Base-by-base conservation (phyloP, 2,888 invertebrate genomes). In the Acholoe squamosa region DNA sequence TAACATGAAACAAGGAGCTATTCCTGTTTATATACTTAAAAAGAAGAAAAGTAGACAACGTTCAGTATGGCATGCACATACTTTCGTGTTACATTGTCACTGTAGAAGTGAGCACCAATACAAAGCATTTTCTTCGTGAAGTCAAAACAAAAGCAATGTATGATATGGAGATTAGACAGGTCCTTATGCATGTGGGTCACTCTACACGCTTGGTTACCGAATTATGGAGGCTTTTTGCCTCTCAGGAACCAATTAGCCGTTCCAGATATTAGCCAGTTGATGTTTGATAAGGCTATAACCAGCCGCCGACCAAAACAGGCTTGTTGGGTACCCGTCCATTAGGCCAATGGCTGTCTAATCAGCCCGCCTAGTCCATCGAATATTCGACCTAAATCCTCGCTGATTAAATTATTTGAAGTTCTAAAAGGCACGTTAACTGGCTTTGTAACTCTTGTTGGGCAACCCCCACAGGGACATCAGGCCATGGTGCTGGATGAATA, bases 341-440 rank as follows among this genome's bases (percentile, higher is more conserved):
- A 34, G 43, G 80, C 80, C 43, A n/a, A 80, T 43, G 22, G 33
- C 34, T 43, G 34, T 80, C 80, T 80, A 80, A 80, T 80, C 80
- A 80, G 22, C 33, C 43, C 80, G 14, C 43, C 80, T n/a, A 14
- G 33, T 34, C 43, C 80, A 80, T 43, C 22, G 80, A 80, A 43
- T 80, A 80, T 33, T 80, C 80, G 80, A 80, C 80, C 80, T 80
- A 80, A 80, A 80, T 80, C 80, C 80, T n/a, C 34, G n/a, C 7
- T 80, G 80, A 80, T 80, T 33, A 80, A 80, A 80, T 80, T 80
- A 80, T 33, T 80, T 80, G 80, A 80, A 80, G 80, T 80, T 80
- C 34, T 80, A 80, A 80, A 80, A 80, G 80, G 34, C 80, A 43
- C 80, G 43, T 80, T 80, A 80, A 80, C 80, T 80, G 80, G 80